Percentiles rank a stretch among this genome's conserved stretches.
Conservation (phyloP, 1,140 invertebrate species). For the Nixonia krombeini region DNA sequence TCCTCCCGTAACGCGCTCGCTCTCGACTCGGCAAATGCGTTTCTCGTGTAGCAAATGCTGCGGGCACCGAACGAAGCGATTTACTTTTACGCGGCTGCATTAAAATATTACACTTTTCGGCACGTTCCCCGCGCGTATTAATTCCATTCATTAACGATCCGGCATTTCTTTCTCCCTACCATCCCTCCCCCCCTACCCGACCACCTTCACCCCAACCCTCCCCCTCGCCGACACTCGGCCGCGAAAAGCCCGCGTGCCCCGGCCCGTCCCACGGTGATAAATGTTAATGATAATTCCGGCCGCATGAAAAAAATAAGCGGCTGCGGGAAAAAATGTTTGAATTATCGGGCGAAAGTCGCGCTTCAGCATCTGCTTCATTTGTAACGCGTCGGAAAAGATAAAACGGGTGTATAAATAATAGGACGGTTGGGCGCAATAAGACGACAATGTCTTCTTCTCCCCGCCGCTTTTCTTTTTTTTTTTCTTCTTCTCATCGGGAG, state of each 20-base stretch:
- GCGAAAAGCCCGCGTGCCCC: background rate
- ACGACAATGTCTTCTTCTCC: background rate
- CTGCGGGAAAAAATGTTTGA: constrained; percentile 29
- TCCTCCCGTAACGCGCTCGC: constrained; percentile 30
- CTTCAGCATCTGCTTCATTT: constrained; percentile 39
- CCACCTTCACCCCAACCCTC: constrained; percentile 3
- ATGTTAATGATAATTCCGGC: constrained; percentile 38
- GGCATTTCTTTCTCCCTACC: background rate
- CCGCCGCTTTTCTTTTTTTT: too few species aligned
- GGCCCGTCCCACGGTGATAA: too few species aligned
- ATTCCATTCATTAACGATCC: constrained; percentile 5
- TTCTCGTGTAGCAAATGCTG: constrained; percentile 66
- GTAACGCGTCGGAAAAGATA: constrained; percentile 31
- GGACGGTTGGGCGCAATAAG: background rate
- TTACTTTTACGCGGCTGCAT: constrained; percentile 63
- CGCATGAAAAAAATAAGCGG: constrained; percentile 21
- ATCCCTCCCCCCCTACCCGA: background rate
- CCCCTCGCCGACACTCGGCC: too few species aligned
- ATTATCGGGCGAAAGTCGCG: constrained; percentile 40
- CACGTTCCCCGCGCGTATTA: constrained; percentile 23
- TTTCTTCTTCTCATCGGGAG: too few species aligned
- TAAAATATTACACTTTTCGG: constrained; percentile 60
- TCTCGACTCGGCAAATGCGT: constrained; percentile 65
- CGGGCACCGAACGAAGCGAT: constrained; percentile 59
- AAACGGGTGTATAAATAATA: constrained; percentile 5